Evolutionary conservation across 1,140 invertebrate species (phyloP), one percentile per base, ranked within the genome.

Genomic region (Drosophila asahinai): DNA sequence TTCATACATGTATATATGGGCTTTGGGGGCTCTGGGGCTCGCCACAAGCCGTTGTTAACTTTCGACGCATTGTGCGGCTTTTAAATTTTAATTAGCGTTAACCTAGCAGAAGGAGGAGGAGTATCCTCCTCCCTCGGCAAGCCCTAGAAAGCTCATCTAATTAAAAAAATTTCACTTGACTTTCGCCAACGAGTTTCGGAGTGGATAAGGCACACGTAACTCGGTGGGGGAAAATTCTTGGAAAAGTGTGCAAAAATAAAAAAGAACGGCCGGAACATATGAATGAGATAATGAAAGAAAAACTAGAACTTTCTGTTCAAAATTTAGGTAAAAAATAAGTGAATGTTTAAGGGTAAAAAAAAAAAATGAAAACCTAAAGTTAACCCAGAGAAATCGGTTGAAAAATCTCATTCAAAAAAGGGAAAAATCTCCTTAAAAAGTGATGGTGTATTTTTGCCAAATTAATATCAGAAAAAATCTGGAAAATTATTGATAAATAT

Each of bases 11-110:
- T 77, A 70, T 63, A 57, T 73, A 54, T 48, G 40, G 48, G 36
- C 49, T 60, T 47, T 22, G 61, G 43, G 45, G 51, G 45, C 43
- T 47, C 40, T 67, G 61, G 38, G 38, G 52, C 54, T 25, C 40
- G 70, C 86, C 81, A 62, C 68, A 72, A 67, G 77, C 60, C 67
- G 77, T 81, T 79, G 81, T 78, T 86, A 91, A 90, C 86, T 90
- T 90, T 91, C 72, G 70, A 91, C 86, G 86, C 86, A 90, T 86
- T 91, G 86, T 91, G 86, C 82, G 86, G 86, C 86, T 90, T 86
- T 91, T 91, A 91, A 86, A 90, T 91, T 91, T 90, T 90, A 90
- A 90, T 90, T 90, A 90, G 82, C 86, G 75, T 51, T 81, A 83
- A 87, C 81, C 73, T 68, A 67, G 73, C 75, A 65, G 51, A 66